phyloP scores from a whole-genome alignment of 2,888 invertebrate genomes.

The Apotomis capreana region DNA sequence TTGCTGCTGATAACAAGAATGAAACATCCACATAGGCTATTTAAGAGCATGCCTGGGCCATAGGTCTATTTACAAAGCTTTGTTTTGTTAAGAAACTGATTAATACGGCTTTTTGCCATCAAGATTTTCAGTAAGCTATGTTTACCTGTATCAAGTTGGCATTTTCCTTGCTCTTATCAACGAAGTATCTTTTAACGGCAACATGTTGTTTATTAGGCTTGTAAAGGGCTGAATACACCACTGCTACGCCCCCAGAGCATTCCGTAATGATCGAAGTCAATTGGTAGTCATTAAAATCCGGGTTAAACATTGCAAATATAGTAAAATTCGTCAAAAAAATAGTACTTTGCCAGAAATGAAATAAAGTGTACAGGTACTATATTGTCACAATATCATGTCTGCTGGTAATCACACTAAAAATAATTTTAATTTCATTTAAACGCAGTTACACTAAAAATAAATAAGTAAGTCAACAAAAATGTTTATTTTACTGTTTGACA shows the following conservation, averaged over 20 bases:
- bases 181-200: constrained; percentile 89
- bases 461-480: constrained; percentile 47
- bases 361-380: constrained; percentile 2
- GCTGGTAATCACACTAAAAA: constrained; percentile 44
- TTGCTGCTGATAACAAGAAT: too few species aligned
- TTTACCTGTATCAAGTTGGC: constrained; percentile 83
- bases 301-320: constrained; percentile 79
- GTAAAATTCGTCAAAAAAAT: constrained; percentile 34
- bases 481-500: constrained; percentile 39
- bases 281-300: constrained; percentile 85
- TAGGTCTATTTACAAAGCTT: too few species aligned
- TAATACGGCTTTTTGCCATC: too few species aligned
- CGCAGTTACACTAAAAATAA: constrained; percentile 39
- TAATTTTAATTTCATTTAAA: constrained; percentile 35
- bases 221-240: constrained; percentile 88
- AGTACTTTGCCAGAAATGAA: constrained; percentile 13
- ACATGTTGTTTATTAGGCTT: constrained; percentile 86
- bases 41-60: too few species aligned
- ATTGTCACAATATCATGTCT: constrained; percentile 36
- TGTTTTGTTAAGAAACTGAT: too few species aligned
- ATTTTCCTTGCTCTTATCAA: constrained; percentile 87
- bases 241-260: constrained; percentile 87
- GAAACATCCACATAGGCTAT: too few species aligned
- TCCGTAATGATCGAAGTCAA: constrained; percentile 86
- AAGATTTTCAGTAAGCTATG: background rate